Conservation (phyloP, 2,888 invertebrate genomes). For the Germaria angustata region DNA sequence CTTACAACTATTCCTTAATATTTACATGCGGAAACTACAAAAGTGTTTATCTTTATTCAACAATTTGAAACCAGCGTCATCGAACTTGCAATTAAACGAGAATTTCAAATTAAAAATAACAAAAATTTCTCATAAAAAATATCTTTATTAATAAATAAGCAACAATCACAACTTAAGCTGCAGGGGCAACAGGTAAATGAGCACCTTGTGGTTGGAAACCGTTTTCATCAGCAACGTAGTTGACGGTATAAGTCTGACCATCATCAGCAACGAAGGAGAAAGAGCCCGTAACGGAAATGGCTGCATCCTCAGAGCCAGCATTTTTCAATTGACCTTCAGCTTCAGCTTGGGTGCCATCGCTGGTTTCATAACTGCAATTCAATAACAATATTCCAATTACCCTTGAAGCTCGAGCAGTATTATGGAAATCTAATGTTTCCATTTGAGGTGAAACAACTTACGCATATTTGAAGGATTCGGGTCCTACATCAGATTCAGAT, state of each 20-base stretch:
- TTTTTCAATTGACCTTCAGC: constrained; percentile 67
- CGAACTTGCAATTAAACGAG: no score
- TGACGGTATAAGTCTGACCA: constrained; percentile 69
- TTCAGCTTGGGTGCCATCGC: constrained; percentile 69
- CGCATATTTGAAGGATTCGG: constrained; percentile 82
- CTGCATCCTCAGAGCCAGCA: constrained; percentile 61
- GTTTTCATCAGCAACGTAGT: constrained; percentile 70
- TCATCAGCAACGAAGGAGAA: constrained; percentile 69
- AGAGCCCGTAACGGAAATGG: constrained; percentile 70
- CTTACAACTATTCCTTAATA: no score
- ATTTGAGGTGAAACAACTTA: constrained; percentile 77
- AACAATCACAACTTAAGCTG: constrained; percentile 52
- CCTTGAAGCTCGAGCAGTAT: not conserved
- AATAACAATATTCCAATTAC: not conserved
- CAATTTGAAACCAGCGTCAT: no score
- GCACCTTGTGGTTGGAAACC: constrained; percentile 70
- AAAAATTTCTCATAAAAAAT: no score
- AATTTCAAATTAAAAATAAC: no score
- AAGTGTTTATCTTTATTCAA: no score
- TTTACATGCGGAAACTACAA: no score
- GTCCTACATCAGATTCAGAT: constrained; percentile 56
- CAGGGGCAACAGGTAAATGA: constrained; percentile 74
- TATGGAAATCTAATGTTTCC: not conserved
- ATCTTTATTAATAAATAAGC: constrained; percentile 38
- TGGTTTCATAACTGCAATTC: constrained; percentile 68